Evolutionary conservation across 2,888 invertebrate species (phyloP).

Genomic region (Corythucha ciliata): DNA sequence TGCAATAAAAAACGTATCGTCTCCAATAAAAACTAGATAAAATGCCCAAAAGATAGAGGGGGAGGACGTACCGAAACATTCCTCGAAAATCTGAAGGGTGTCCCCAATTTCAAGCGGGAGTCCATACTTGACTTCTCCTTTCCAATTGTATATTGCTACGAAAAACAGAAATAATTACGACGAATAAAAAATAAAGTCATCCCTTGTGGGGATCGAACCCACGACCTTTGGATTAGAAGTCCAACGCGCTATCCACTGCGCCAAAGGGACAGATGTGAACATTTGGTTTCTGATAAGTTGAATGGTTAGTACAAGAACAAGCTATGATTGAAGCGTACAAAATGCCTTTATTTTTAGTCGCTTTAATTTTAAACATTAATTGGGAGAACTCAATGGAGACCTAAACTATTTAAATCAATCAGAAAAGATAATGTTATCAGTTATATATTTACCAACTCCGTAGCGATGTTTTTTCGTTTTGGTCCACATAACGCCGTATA

Average conservation of each 20-base stretch:
- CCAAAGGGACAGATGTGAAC: slow-evolving; percentile 62
- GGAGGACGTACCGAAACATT: slow-evolving; percentile 60
- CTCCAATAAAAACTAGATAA: not conserved
- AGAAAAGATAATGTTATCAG: slow-evolving; percentile 1
- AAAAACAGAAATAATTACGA: slow-evolving; percentile 35
- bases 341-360: too few relatives aligned
- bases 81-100: slow-evolving; percentile 83
- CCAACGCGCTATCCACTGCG: slow-evolving; percentile 84
- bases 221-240: slow-evolving; percentile 85
- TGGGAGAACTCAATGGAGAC: not conserved
- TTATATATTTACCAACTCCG: slow-evolving; percentile 15
- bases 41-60: not conserved
- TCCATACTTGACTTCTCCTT: slow-evolving; percentile 68
- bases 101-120: slow-evolving; percentile 84
- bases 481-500: too few relatives aligned
- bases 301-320: too few relatives aligned
- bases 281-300: too few relatives aligned
- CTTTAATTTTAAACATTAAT: too few relatives aligned
- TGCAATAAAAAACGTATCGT: slow-evolving; percentile 40
- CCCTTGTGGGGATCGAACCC: slow-evolving; percentile 80
- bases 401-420: not conserved
- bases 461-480: slow-evolving; percentile 18
- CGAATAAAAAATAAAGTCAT: slow-evolving; percentile 44
- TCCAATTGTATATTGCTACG: slow-evolving; percentile 85
- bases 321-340: too few relatives aligned